A percentile compares a stretch with the other conserved stretches of the same genome.
Evolutionary conservation across 1,140 invertebrate genomes (phyloP).

Genomic region (Mylabris phalerata): DNA sequence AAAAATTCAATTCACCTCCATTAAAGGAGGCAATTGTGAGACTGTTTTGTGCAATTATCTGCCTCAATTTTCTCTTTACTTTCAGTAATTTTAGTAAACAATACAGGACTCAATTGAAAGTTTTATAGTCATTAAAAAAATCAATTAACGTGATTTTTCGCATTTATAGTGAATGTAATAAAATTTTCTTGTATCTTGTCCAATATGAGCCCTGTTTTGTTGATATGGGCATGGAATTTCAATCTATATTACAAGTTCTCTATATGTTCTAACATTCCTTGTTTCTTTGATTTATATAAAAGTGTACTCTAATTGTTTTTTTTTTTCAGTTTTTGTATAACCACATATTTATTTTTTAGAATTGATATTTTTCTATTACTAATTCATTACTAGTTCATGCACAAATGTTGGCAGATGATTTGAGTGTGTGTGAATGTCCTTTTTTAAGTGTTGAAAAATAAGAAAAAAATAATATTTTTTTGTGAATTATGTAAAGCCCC

Average conservation of each 20-base stretch:
- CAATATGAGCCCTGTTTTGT: too few species aligned
- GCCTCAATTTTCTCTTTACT: neutral
- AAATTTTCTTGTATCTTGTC: too few species aligned
- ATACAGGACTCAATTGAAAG: too few species aligned
- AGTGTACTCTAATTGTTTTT: neutral
- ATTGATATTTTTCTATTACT: slow-evolving; percentile 10
- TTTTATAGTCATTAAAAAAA: too few species aligned
- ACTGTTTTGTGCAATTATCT: slow-evolving; percentile 14
- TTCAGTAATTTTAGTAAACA: too few species aligned
- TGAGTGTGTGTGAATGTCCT: slow-evolving; percentile 6
- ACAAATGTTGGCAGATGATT: slow-evolving; percentile 9
- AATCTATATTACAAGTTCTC: slow-evolving; percentile 4
- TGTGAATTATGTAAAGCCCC: slow-evolving; percentile 12
- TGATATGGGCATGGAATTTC: too few species aligned
- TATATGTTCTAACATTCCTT: slow-evolving; percentile 8
- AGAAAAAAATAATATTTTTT: slow-evolving; percentile 1
- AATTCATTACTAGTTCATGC: neutral
- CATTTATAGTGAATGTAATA: too few species aligned
- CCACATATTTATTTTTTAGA: slow-evolving; percentile 5
- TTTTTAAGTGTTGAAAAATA: slow-evolving; percentile 11
- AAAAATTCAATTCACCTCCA: slow-evolving; percentile 1
- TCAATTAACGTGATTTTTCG: too few species aligned
- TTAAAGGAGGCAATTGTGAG: slow-evolving; percentile 10
- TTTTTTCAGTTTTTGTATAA: slow-evolving; percentile 5
- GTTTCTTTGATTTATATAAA: neutral